Percentiles rank a stretch among this genome's conserved stretches.
phyloP scores from a whole-genome alignment of 2,797 vertebrate genomes.

The Enoplosus armatus region DNA sequence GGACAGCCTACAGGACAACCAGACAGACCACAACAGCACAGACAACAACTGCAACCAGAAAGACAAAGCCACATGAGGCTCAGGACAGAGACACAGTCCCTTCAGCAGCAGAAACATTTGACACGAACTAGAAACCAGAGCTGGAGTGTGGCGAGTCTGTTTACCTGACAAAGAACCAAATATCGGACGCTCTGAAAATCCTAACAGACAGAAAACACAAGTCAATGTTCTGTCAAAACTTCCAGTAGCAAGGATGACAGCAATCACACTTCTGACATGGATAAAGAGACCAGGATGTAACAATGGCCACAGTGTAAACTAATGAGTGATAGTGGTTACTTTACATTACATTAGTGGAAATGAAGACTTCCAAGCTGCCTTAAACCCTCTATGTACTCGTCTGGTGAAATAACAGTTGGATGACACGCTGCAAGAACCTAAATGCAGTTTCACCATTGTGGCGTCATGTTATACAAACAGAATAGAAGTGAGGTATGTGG shows the following conservation, averaged over 20 bases:
- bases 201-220: slow-evolving; percentile 70
- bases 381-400: slow-evolving; percentile 92
- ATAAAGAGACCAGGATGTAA: slow-evolving; percentile 63
- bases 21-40: slow-evolving; percentile 78
- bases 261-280: slow-evolving; percentile 68
- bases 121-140: slow-evolving; percentile 65
- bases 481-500: slow-evolving; percentile 76
- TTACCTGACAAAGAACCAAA: slow-evolving; percentile 76
- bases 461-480: slow-evolving; percentile 34
- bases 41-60: slow-evolving; percentile 94
- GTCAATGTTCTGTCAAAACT: slow-evolving; percentile 69
- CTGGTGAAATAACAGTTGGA: slow-evolving; percentile 48
- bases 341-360: slow-evolving; percentile 66
- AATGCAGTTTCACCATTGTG: slow-evolving; percentile 45
- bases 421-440: slow-evolving; percentile 43
- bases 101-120: slow-evolving; percentile 61
- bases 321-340: slow-evolving; percentile 70
- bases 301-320: slow-evolving; percentile 60
- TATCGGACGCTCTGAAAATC: slow-evolving; percentile 66
- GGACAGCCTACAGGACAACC: slow-evolving; percentile 77
- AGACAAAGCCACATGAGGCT: slow-evolving; percentile 87
- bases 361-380: slow-evolving; percentile 91
- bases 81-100: slow-evolving; percentile 10
- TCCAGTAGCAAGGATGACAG: slow-evolving; percentile 77
- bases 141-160: slow-evolving; percentile 70